These are phyloP conservation scores for Oreotrochilus melanogaster DNA, from an alignment of 2,113 vertebrate species.

Conservation along the genomic window DNA sequence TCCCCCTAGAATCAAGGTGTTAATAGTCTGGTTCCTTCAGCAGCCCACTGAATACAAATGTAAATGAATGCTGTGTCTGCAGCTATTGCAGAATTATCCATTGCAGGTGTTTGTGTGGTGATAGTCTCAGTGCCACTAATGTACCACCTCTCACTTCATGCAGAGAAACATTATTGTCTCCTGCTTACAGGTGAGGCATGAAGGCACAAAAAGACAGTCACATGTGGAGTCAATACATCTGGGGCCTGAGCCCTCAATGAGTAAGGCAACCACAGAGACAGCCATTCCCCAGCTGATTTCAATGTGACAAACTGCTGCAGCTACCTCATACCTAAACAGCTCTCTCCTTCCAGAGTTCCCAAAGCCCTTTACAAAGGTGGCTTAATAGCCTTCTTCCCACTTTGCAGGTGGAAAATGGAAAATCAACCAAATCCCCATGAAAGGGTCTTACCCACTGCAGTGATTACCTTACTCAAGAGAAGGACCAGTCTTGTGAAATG, in stretches of 20 bases:
- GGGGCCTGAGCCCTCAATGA: neutral
- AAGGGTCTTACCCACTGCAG: neutral
- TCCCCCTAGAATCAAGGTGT: neutral
- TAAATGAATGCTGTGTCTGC: neutral
- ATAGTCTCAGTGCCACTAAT: neutral
- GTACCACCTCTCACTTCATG: neutral
- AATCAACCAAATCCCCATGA: neutral
- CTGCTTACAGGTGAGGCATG: neutral
- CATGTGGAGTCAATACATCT: neutral
- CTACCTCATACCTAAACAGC: neutral
- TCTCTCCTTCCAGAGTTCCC: neutral
- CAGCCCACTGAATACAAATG: neutral
- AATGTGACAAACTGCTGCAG: neutral
- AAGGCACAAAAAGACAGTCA: neutral
- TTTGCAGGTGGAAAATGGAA: neutral
- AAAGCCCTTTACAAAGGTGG: neutral
- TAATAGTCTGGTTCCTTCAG: neutral
- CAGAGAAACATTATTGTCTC: neutral
- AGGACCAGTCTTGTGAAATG: neutral
- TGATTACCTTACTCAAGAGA: neutral
- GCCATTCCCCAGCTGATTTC: neutral
- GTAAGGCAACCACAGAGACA: neutral
- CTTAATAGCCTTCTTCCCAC: neutral
- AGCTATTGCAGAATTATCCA: neutral
- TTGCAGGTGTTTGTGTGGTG: accelerated